Base-by-base conservation (phyloP, 2,113 vertebrate genomes). In the Castor canadensis region DNA sequence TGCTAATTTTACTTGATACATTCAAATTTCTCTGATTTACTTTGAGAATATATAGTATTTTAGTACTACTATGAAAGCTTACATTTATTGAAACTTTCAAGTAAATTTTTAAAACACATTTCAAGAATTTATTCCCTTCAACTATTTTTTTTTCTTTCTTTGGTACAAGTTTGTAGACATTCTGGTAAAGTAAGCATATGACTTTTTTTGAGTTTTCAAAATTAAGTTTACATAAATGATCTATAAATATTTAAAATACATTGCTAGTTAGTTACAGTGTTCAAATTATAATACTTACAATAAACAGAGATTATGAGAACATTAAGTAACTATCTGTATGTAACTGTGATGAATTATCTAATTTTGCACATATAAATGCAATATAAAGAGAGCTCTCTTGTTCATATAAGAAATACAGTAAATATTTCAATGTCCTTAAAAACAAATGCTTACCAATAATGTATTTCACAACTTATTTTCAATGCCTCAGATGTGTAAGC, bases 61-160 rank as follows among this genome's bases (percentile, higher is more conserved):
- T 9, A 26, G 9, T 84, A 49, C 2, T 71, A 13, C 38, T 82
- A 17, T 49, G 2, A 89, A 75, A 5, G 20, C 32, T 45, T 35
- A 35, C 16, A 16, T 81, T 85, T 93, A 93, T 75, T 40, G 71
- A 94, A 94, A 92, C 28, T 58, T 84, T 75, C 6, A 86, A 71
- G 28, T 71, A 86, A 81, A 52, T 94, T 32, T 45, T 66, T 26
- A 69, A 91, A 93, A 88, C 30, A 76, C 30, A 72, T 49, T 58
- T 83, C 58, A 35, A 67, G 75, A 54, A 3, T 32, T 49, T 60
- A 91, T 85, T 89, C 12, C 79, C 52, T 71, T 92, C 19, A 58
- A 62, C 4, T 71, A 66, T 26, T 82, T 13, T 93, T 89, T 83
- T 66, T 95, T 69, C 19, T 35, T 91, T 85, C 30, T 84, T 95